Base-by-base conservation (phyloP, 2,888 invertebrate genomes). In the Diaphora mendica region DNA sequence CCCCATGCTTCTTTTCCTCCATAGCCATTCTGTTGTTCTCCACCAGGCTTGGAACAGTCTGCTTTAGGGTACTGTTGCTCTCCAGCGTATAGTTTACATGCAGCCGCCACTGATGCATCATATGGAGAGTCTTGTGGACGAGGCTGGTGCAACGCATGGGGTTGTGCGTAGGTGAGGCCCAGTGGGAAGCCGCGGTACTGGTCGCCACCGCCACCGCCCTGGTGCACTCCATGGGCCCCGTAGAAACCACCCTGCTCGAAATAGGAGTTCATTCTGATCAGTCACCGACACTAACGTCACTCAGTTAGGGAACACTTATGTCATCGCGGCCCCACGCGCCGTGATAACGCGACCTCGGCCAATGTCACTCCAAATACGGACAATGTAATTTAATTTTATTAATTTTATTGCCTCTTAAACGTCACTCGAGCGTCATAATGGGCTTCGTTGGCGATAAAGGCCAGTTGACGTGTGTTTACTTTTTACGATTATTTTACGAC, bases 211-310 rank as follows among this genome's bases (percentile, higher is more conserved):
- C 95, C 97, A 85, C 97, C 96, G 79, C 97, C 96, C 96, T 98
- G 97, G 96, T 98, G 97, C 88, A 95, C 95, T 91, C 98, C 98
- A 94, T 98, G 98, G 89, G 97, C 97, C 90, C 98, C 98, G 96
- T 99, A 99, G 96, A 99, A 99, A 95, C 98, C 98, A 94, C 98
- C 98, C 96, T 99, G 99, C 96, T 99, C 99, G 95, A 99, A 99
- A 95, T 99, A 99, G 93, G 98, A 98, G 97, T 98, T 99, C 99
- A 99, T 99, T 94, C 94, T 97, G 93, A 90, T 90, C 87, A 87
- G 90, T 94, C 94, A 93, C 93, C 84, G 90, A 86, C 92, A 93
- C 94, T 85, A 91, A 91, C 94, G 93, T 93, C 94, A 95, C 94
- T 92, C 87, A 89, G 91, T 91, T 86, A 88, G 90, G 87, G 86